phyloP scores from a whole-genome alignment of 2,797 vertebrate species.

The Anguilla anguilla region DNA sequence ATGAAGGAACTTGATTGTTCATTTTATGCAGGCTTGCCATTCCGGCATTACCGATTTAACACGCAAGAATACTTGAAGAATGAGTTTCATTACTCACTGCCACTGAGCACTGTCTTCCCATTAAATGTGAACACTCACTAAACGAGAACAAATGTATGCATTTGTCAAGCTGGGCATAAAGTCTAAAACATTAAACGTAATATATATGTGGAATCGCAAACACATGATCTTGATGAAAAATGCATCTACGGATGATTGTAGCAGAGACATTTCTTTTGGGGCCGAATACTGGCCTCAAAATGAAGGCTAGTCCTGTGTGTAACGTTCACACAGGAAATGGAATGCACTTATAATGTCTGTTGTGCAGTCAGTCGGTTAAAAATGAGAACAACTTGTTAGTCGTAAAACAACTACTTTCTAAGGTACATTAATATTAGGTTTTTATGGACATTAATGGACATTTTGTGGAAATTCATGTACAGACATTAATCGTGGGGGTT shows the following conservation, averaged over 20 bases:
- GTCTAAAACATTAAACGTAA: conserved; percentile 45
- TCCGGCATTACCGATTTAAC: conserved; percentile 48
- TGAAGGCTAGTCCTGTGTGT: conserved; percentile 60
- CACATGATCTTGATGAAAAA: conserved; percentile 67
- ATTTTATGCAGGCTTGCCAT: conserved; percentile 29
- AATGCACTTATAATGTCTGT: conserved; percentile 70
- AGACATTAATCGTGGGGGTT: conserved; percentile 40
- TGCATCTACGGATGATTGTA: conserved; percentile 71
- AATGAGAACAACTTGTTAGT: conserved; percentile 48
- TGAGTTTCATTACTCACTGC: conserved; percentile 86
- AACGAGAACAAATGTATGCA: conserved; percentile 71
- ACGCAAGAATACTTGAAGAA: conserved; percentile 93
- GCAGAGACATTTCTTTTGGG: conserved; percentile 65
- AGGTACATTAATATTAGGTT: conserved; percentile 51
- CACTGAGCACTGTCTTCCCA: conserved; percentile 89
- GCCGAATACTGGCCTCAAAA: conserved; percentile 64
- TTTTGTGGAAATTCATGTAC: conserved; percentile 28
- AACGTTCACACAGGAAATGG: conserved; percentile 59
- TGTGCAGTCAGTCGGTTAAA: conserved; percentile 58
- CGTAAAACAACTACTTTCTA: conserved; percentile 45
- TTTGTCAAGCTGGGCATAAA: conserved; percentile 80
- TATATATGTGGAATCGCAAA: conserved; percentile 72
- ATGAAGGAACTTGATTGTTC: conserved; percentile 22
- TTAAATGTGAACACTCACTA: conserved; percentile 92
- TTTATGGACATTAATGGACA: conserved; percentile 25